Evolutionary conservation across 92 coral and sea anemone genomes (phyloP), one percentile per base, ranked within the genome.

Genomic region (Anthopleura xanthogrammica): DNA sequence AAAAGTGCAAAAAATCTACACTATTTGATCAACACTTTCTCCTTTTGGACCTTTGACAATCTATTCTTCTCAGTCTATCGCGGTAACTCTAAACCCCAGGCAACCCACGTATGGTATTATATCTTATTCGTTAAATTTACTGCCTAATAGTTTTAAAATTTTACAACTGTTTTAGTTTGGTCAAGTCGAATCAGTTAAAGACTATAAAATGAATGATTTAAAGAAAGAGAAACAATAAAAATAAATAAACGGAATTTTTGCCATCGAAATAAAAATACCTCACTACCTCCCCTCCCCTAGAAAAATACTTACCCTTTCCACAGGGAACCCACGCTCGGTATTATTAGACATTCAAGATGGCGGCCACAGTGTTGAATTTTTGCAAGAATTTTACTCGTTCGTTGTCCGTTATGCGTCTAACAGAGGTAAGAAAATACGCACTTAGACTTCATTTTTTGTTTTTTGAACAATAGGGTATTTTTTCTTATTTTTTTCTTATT

Each of bases 311-410:
- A 54, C 13, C 13, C 29, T 62, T 62, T 20, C 70, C 70, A 62
- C 70, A 62, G 70, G 29, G 29, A 62, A 14, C 70, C 70, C 70
- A 62, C 29, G 29, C 4, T 3, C 0, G 9, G 58, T 54, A 54
- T 7, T 54, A 54, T 11, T 54, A 2, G 14, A 11, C 14, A 54
- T 50, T 41, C 90, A 90, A 90, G 55, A 90, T 90, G 93, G 93
- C 93, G 86, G 90, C 90, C 9, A 41, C 43, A 68, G 85, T 68
- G 74, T 50, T 65, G 43, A 60, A 40, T 13, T 48, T 81, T 85
- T 52, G 88, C 72, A 64, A 78, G 74, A 29, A 56, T 54, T 48
- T 85, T 76, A 46, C 82, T 12, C 75, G 86, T 20, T 74, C 60
- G 75, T 75, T 74, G 2, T 60, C 55, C 4, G 68, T 19, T 70